phyloP scores from a whole-genome alignment of 2,888 invertebrate species.

The Nephrotoma appendiculata region DNA sequence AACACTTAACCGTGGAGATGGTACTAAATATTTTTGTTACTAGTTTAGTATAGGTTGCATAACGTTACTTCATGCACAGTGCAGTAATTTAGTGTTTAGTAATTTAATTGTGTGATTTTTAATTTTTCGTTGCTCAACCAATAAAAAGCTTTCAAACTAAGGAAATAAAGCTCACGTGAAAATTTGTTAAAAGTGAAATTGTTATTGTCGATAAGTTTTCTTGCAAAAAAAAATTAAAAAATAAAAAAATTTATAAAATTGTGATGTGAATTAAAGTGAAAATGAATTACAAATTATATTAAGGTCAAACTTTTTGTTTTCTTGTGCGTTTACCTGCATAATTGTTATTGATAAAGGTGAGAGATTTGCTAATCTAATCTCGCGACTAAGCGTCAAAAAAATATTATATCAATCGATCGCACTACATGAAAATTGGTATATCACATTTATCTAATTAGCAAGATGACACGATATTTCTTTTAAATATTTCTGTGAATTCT shows the following conservation, averaged over 20 bases:
- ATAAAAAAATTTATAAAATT: neutral
- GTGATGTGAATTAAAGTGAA: neutral
- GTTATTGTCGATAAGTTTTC: neutral
- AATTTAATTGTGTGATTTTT: neutral
- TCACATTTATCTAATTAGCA: neutral
- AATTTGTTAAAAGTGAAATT: neutral
- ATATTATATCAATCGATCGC: neutral
- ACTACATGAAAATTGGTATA: neutral
- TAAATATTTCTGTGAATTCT: neutral
- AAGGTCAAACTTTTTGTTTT: neutral
- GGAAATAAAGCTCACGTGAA: neutral
- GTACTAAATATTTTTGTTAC: neutral
- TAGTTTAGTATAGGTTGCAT: neutral
- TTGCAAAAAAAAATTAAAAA: neutral
- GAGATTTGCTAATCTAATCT: neutral
- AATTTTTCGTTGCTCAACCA: neutral
- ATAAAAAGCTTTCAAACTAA: neutral
- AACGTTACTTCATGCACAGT: neutral
- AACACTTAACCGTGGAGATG: neutral
- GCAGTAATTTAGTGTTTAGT: neutral
- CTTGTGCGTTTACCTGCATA: neutral
- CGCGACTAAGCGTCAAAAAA: no score
- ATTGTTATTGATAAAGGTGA: neutral
- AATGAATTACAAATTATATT: neutral
- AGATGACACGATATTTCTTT: neutral